Conservation (phyloP, 2,888 invertebrate genomes). For the Oxycera nigricornis region DNA sequence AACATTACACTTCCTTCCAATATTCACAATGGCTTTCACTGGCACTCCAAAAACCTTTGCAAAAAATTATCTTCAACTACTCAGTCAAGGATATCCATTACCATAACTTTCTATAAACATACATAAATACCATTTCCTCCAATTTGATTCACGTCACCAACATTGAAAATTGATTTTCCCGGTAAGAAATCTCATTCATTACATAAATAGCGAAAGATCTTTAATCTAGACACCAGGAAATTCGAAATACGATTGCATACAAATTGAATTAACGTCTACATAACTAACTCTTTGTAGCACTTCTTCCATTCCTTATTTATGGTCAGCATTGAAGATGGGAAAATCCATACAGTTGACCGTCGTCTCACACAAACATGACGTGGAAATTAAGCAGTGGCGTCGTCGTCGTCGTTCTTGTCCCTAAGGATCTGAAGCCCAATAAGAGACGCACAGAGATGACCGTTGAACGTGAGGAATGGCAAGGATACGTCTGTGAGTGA, state of each 20-base stretch:
- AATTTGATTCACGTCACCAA: neutral
- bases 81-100: neutral
- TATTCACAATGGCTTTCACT: too few relatives aligned
- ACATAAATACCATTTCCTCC: neutral
- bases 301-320: conserved; percentile 8
- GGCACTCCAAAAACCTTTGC: too few relatives aligned
- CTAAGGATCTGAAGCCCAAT: neutral
- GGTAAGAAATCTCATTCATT: neutral
- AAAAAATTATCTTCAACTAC: neutral
- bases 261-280: conserved; percentile 15
- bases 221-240: conserved; percentile 10
- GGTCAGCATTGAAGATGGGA: neutral
- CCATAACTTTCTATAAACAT: neutral
- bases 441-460: neutral
- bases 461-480: neutral
- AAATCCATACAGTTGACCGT: conserved; percentile 10
- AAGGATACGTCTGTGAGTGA: neutral
- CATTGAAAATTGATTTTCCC: neutral
- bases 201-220: neutral
- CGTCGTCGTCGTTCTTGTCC: too few relatives aligned
- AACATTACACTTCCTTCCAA: too few relatives aligned
- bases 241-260: conserved; percentile 14
- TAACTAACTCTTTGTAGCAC: neutral
- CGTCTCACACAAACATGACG: neutral
- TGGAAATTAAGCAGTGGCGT: neutral